Evolutionary conservation across 2,888 invertebrate genomes (phyloP), one percentile per base, ranked within the genome.

Genomic region (Mongoloraphidia duomilia): DNA sequence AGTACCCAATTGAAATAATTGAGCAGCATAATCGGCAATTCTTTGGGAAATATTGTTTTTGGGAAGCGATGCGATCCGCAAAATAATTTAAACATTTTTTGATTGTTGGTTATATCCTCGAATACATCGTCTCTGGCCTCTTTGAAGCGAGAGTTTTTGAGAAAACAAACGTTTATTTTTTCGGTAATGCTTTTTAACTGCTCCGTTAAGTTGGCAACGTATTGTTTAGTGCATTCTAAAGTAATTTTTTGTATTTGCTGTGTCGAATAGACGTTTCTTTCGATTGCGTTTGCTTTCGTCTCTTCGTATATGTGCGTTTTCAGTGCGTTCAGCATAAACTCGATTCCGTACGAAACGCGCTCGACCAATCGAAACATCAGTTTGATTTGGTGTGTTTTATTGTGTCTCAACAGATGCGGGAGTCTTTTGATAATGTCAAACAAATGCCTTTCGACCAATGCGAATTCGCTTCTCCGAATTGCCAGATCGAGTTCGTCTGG

Each of bases 11-110:
- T 98, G 77, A 60, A 99, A 75, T 61, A 99, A 73, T 90, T 98
- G 93, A 81, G 99, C 98, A 80, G 98, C 98, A 76, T 95, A 98
- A 70, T 97, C 98, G 49, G 98, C 98, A 60, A 98, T 75, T 52
- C 99, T 77, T 70, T 99, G 98, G 1, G 98, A 97, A 68, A 97
- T 98, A 66, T 95, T 94, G 56, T 96, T 97, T 67, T 99, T 97
- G 4, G 95, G 94, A 53, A 72, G 77, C 56, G 79, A 66, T 68
- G 78, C 84, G 61, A 79, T 71, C 62, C 66, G 42, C 76, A 78
- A 53, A 72, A 77, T 56, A 79, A 66, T 68, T 78, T 68, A 65
- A 86, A 87, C 36, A 98, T 94, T 54, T 90, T 89, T 38, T 91
- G 94, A 64, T 98, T 97, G 72, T 98, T 98, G 2, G 98, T 96